phyloP scores from a whole-genome alignment of 2,113 vertebrate species.

The Australoheros scitulus region DNA sequence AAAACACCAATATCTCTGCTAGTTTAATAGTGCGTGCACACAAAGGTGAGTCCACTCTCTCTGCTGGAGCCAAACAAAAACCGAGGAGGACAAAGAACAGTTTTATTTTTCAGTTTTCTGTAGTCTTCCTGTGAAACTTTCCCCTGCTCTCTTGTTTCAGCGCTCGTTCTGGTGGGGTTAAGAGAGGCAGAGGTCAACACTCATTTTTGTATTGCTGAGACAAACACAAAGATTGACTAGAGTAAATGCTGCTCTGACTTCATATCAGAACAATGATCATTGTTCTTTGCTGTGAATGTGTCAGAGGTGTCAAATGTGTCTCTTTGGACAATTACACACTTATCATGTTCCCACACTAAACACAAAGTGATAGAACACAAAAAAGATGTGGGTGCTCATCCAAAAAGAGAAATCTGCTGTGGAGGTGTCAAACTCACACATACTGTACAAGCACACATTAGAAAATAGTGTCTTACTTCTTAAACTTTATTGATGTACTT shows the following conservation, averaged over 20 bases:
- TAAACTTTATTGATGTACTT: conserved; percentile 39
- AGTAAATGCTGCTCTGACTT: conserved; percentile 15
- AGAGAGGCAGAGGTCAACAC: conserved; percentile 30
- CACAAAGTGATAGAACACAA: conserved; percentile 33
- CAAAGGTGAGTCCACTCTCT: conserved; percentile 45
- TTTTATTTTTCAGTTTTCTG: conserved; percentile 10
- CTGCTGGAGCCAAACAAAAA: conserved; percentile 31
- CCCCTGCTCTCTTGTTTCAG: neutral
- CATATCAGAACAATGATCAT: conserved; percentile 16
- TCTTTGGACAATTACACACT: conserved; percentile 28
- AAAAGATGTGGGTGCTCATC: conserved; percentile 46
- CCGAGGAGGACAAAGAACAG: neutral
- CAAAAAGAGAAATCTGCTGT: conserved; percentile 48
- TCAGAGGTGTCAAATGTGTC: conserved; percentile 51
- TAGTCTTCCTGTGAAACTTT: conserved; percentile 26
- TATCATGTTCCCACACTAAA: conserved; percentile 27
- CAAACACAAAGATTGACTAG: neutral
- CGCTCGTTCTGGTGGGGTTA: conserved; percentile 10
- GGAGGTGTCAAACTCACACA: conserved; percentile 50
- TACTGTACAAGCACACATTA: neutral
- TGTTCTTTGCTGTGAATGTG: conserved; percentile 55
- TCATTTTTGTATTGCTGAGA: neutral
- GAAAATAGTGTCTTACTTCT: neutral
- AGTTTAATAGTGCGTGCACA: conserved; percentile 33
- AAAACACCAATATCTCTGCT: conserved; percentile 56